Evolutionary conservation across 2,113 vertebrate genomes (phyloP).

Genomic region (Macrotus californicus): DNA sequence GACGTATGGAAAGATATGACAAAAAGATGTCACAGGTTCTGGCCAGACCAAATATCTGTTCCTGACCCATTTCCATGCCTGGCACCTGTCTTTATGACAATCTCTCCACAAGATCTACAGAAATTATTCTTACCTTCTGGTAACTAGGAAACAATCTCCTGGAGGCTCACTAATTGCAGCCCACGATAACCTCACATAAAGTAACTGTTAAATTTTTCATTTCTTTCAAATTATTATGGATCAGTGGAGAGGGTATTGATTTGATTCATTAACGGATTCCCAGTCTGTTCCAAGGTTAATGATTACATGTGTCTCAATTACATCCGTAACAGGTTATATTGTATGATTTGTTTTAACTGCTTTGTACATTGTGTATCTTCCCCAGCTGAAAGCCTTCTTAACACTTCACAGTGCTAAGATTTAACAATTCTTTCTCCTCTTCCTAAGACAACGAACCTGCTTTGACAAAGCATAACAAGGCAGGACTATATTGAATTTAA

Average conservation of each 20-base stretch:
- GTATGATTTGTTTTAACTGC: constrained; percentile 88
- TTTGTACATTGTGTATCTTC: constrained; percentile 74
- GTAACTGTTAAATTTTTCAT: constrained; percentile 98
- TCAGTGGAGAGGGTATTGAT: constrained; percentile 98
- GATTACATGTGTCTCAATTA: constrained; percentile 97
- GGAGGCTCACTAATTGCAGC: constrained; percentile 96
- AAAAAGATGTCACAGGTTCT: constrained; percentile 68
- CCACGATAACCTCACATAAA: constrained; percentile 94
- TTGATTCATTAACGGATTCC: constrained; percentile 97
- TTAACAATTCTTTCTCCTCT: constrained; percentile 74
- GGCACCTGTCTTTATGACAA: constrained; percentile 92
- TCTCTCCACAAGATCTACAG: constrained; percentile 87
- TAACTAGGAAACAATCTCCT: constrained; percentile 99
- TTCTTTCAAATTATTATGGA: constrained; percentile 99
- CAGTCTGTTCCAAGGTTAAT: constrained; percentile 96
- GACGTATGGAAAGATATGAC: constrained; percentile 41
- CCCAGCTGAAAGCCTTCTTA: constrained; percentile 76
- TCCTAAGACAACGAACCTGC: constrained; percentile 71
- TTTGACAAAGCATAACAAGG: constrained; percentile 66
- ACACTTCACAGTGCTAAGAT: constrained; percentile 61
- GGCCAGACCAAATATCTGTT: constrained; percentile 57
- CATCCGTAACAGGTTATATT: constrained; percentile 87
- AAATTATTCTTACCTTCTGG: constrained; percentile 94
- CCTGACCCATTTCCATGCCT: constrained; percentile 90
- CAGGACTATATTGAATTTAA: constrained; percentile 48